Base-by-base conservation (phyloP, 2,113 vertebrate genomes). In the Aviceda subcristata region DNA sequence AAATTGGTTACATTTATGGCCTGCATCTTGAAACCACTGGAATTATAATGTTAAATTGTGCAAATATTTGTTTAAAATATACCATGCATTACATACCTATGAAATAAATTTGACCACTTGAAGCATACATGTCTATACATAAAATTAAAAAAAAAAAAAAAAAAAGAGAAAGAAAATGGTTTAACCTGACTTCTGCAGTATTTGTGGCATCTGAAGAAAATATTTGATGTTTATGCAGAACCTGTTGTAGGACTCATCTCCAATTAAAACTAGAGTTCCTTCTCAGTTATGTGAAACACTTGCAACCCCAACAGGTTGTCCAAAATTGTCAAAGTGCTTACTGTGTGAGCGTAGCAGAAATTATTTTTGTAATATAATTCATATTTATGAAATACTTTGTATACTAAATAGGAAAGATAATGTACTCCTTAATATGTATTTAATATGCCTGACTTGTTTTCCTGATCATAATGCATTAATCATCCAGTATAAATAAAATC, bases 301-400 rank as follows among this genome's bases (percentile, higher is more conserved):
- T 97, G 92, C 98, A 98, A 98, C 98, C 98, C 96, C 94, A 97
- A 95, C 95, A 97, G 98, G 98, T 98, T 98, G 98, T 98, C 98
- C 98, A 97, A 97, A 98, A 98, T 98, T 98, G 98, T 98, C 98
- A 97, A 98, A 98, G 98, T 99, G 99, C 99, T 99, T 99, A 99
- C 99, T 98, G 97, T 99, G 99, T 99, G 99, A 99, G 99, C 99
- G 99, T 99, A 98, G 98, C 98, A 98, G 98, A 98, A 99, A 99
- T 99, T 99, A 99, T 99, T 98, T 99, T 99, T 99, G 99, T 99
- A 99, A 99, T 98, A 99, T 99, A 99, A 99, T 99, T 99, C 99
- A 99, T 99, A 99, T 99, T 98, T 99, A 99, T 99, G 99, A 99
- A 99, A 99, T 99, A 99, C 98, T 99, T 99, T 99, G 99, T 99